These are phyloP conservation scores for Drosophila recens DNA, from an alignment of 2,888 invertebrate species.

Conservation along the genomic window DNA sequence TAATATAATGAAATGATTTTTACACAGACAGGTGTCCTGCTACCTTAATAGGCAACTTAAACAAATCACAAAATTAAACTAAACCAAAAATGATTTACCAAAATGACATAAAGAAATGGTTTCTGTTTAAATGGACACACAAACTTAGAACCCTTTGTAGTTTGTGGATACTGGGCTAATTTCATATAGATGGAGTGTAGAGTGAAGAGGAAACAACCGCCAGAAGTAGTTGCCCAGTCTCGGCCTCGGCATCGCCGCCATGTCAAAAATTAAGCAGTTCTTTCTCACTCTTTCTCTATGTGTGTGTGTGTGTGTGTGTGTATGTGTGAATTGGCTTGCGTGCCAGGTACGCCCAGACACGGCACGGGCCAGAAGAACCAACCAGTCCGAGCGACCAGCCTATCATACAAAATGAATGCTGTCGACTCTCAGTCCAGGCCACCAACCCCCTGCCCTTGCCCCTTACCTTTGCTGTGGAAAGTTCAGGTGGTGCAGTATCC, in stretches of 20 bases:
- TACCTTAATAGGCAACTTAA: no score
- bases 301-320: conserved; percentile 30
- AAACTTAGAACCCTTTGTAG: not conserved
- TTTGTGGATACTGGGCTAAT: not conserved
- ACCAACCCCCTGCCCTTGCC: not conserved
- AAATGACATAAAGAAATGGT: no score
- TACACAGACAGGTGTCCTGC: no score
- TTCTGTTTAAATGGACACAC: not conserved
- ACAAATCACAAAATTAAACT: no score
- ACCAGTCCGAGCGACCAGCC: conserved; percentile 67
- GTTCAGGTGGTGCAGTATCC: not conserved
- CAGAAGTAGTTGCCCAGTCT: conserved; percentile 78
- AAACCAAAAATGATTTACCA: no score
- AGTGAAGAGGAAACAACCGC: conserved; percentile 48
- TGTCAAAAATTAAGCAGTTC: conserved; percentile 60
- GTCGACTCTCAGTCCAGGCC: conserved; percentile 34
- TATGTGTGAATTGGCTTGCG: conserved; percentile 60
- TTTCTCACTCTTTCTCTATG: conserved; percentile 5
- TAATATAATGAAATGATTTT: no score
- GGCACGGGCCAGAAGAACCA: conserved; percentile 49
- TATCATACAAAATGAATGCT: conserved; percentile 56
- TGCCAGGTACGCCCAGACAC: conserved; percentile 79
- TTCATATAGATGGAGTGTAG: conserved; percentile 16
- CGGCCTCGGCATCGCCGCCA: conserved; percentile 61
- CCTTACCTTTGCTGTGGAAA: not conserved